Evolutionary conservation across 2,113 vertebrate species (phyloP).

Genomic region (Paracanthobrama guichenoti): DNA sequence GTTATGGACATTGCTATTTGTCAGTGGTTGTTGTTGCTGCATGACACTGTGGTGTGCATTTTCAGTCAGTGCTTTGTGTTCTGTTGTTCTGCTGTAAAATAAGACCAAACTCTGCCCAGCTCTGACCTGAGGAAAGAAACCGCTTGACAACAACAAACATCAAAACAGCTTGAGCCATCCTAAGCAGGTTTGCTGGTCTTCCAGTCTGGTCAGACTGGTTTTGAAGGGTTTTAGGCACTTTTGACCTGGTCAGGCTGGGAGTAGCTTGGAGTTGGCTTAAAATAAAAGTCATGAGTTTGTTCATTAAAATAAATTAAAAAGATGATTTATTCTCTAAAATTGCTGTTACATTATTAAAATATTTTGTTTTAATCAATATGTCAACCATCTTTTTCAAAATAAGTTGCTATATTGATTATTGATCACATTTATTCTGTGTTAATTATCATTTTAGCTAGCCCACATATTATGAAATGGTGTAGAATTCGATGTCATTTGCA

Average conservation of each 20-base stretch:
- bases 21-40: background rate
- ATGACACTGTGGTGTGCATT: background rate
- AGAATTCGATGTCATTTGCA: background rate
- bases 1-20: background rate
- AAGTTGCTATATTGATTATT: background rate
- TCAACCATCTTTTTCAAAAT: background rate
- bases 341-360: no score
- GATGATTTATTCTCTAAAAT: no score
- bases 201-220: background rate
- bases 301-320: background rate
- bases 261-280: background rate
- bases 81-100: background rate
- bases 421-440: background rate
- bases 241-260: background rate
- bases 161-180: background rate
- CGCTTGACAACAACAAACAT: no score
- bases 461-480: background rate
- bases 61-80: slow-evolving; percentile 9
- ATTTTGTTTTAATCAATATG: no score
- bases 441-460: background rate
- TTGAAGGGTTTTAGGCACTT: background rate
- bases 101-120: slow-evolving; percentile 4
- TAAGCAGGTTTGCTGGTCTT: background rate
- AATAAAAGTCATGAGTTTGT: background rate
- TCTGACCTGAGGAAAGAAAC: background rate